A percentile compares a stretch with the other conserved stretches of the same genome.
These are phyloP conservation scores for Megaceryle torquata DNA, from an alignment of 2,113 vertebrate species.

Conservation along the genomic window DNA sequence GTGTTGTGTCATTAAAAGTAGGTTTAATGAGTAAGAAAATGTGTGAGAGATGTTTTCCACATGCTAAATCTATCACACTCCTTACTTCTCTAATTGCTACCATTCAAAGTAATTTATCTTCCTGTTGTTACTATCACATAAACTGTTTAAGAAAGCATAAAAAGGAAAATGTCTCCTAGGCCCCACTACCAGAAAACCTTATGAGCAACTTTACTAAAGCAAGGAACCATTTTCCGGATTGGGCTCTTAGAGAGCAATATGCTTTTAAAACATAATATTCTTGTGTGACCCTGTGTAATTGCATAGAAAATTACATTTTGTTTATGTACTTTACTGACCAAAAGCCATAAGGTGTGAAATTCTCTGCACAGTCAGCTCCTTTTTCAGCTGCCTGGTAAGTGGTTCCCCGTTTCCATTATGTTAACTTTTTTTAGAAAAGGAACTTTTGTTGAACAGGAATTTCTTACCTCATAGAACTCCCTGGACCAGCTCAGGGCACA, in stretches of 20 bases:
- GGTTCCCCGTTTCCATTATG: slow-evolving; percentile 60
- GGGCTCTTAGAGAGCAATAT: slow-evolving; percentile 44
- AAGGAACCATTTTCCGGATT: slow-evolving; percentile 40
- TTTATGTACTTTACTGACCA: slow-evolving; percentile 60
- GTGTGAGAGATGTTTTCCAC: slow-evolving; percentile 66
- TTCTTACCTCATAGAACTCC: slow-evolving; percentile 66
- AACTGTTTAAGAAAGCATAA: slow-evolving; percentile 67
- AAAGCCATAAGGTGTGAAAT: slow-evolving; percentile 55
- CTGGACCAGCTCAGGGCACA: slow-evolving; percentile 49
- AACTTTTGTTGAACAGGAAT: slow-evolving; percentile 65
- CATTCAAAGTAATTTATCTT: slow-evolving; percentile 69
- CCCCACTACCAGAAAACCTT: slow-evolving; percentile 33
- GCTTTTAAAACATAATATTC: slow-evolving; percentile 64
- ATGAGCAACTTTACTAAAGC: background rate
- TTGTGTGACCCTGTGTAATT: slow-evolving; percentile 67
- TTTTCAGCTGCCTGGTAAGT: slow-evolving; percentile 61
- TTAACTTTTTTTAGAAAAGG: slow-evolving; percentile 68
- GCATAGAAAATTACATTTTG: slow-evolving; percentile 52
- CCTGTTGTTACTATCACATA: slow-evolving; percentile 65
- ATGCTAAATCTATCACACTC: slow-evolving; percentile 64
- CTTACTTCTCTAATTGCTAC: slow-evolving; percentile 64
- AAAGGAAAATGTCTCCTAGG: slow-evolving; percentile 53
- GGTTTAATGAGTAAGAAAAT: slow-evolving; percentile 54
- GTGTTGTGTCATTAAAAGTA: slow-evolving; percentile 50
- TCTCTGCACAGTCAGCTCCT: slow-evolving; percentile 59